phyloP scores from a whole-genome alignment of 2,113 vertebrate genomes.

The Sus scrofa region DNA sequence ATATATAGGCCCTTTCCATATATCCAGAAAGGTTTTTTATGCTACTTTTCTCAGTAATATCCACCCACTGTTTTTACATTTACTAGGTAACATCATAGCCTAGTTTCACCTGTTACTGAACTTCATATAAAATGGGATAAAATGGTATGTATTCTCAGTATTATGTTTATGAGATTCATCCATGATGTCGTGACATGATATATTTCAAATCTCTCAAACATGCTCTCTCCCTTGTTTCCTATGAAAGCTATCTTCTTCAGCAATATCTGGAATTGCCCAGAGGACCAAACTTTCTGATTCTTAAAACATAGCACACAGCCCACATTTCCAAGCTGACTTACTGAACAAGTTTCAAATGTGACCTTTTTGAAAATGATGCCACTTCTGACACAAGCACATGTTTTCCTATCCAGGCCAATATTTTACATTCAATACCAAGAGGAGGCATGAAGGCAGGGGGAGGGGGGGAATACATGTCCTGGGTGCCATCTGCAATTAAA shows the following conservation, averaged over 20 bases:
- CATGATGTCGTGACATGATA: neutral
- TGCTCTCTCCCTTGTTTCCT: neutral
- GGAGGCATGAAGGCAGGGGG: neutral
- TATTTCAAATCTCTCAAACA: neutral
- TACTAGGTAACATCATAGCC: neutral
- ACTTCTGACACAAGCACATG: constrained; percentile 77
- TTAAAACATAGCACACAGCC: constrained; percentile 33
- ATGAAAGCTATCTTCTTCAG: neutral
- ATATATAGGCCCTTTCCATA: neutral
- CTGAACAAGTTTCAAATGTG: constrained; percentile 75
- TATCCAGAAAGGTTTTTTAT: neutral
- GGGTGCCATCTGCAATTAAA: constrained; percentile 73
- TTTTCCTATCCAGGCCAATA: constrained; percentile 65
- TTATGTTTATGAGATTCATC: neutral
- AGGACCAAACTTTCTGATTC: constrained; percentile 67
- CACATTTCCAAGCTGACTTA: constrained; percentile 46
- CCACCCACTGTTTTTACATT: neutral
- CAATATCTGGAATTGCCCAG: neutral
- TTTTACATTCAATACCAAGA: constrained; percentile 71
- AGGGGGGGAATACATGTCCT: neutral
- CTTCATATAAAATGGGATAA: neutral
- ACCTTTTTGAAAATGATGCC: constrained; percentile 74
- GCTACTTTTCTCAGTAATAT: neutral
- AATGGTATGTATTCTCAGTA: neutral
- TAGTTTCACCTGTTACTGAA: neutral